Evolutionary conservation across 2,797 vertebrate species (phyloP).

Genomic region (Pseudochirops corinnae): DNA sequence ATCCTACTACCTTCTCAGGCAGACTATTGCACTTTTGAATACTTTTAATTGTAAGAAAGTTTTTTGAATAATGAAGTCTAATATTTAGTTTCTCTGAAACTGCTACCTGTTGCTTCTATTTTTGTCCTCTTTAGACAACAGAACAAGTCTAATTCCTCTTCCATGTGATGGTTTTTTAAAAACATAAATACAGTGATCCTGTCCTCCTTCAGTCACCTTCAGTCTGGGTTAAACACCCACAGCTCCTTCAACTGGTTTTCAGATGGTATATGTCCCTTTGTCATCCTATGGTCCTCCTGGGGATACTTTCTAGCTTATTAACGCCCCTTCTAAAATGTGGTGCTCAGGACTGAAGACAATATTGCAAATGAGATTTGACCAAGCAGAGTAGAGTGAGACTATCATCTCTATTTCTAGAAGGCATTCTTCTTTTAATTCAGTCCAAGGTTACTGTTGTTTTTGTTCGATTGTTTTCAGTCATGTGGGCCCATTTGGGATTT

Average conservation of each 20-base stretch:
- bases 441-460: neutral
- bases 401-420: neutral
- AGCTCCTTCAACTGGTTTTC: neutral
- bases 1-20: neutral
- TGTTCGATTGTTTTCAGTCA: neutral
- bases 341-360: neutral
- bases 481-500: neutral
- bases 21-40: neutral
- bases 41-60: neutral
- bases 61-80: neutral
- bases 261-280: neutral
- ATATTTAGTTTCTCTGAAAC: neutral
- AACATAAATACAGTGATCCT: too few relatives aligned
- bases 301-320: neutral
- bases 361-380: neutral
- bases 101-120: neutral
- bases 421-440: neutral
- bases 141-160: neutral
- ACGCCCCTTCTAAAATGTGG: neutral
- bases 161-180: neutral
- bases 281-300: neutral
- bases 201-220: neutral
- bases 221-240: neutral
- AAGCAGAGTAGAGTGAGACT: neutral
- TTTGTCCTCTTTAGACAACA: neutral